Percentiles rank a stretch among this genome's conserved stretches.
phyloP scores from a whole-genome alignment of 2,797 vertebrate genomes.

The Neopelma chrysocephalum region DNA sequence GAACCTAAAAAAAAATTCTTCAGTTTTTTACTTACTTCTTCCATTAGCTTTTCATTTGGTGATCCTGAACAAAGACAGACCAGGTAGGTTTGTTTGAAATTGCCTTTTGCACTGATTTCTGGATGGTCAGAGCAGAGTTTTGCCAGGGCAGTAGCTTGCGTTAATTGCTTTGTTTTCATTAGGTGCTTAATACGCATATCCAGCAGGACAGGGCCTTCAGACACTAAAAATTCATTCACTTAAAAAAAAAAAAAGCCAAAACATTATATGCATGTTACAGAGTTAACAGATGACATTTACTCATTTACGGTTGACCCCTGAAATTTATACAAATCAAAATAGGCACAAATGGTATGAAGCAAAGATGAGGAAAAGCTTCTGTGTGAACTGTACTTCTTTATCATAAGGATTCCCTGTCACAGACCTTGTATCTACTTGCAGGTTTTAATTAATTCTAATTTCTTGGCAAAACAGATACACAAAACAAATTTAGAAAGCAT shows the following conservation, averaged over 20 bases:
- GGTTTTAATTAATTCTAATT: background rate
- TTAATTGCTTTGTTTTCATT: conserved; percentile 87
- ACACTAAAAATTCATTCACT: conserved; percentile 88
- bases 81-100: conserved; percentile 93
- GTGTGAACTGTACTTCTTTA: background rate
- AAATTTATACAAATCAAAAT: background rate
- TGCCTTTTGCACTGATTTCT: conserved; percentile 82
- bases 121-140: conserved; percentile 87
- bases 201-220: conserved; percentile 87
- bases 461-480: background rate
- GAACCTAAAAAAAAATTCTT: background rate
- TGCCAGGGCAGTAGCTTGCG: conserved; percentile 86
- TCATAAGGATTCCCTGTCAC: background rate
- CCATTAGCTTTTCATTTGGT: conserved; percentile 88
- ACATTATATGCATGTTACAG: conserved; percentile 36
- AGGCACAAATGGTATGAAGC: background rate
- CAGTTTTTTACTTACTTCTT: conserved; percentile 84
- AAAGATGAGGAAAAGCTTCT: background rate
- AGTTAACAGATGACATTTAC: conserved; percentile 23
- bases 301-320: background rate
- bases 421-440: background rate
- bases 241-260: conserved; percentile 66
- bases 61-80: conserved; percentile 91
- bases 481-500: background rate
- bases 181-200: conserved; percentile 95